Base-by-base conservation (phyloP, 64 coral and sea anemone genomes). In the Dendronephthya gigantea region DNA sequence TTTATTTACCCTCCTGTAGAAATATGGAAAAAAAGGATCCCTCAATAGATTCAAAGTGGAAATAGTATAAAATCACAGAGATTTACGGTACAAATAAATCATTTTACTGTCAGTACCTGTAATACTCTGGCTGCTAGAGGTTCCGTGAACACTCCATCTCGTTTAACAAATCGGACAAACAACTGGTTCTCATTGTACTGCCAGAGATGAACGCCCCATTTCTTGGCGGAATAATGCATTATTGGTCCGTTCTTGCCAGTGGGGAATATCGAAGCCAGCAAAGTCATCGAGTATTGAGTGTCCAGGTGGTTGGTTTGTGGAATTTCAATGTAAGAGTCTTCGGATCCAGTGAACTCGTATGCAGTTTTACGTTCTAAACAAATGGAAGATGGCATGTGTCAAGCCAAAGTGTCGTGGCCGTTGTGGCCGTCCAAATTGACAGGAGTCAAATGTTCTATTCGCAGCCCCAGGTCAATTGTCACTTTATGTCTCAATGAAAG, bases 191-290 rank as follows among this genome's bases (percentile, higher is more conserved):
- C 88, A 48, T 97, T 92, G 76, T 91, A 97, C 89, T 97, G 94
- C 94, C 94, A 97, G 49, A 97, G 47, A 51, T 97, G 94, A 14
- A 97, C 91, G 12, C 94, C 94, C 91, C 91, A 93, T 0, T 92
- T 89, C 17, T 97, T 84, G 34, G 91, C 89, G 82, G 88, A 91
- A 55, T 97, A 97, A 84, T 97, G 93, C 22, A 97, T 89, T 48
- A 97, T 97, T 16, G 94, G 94, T 7, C 94, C 94, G 0, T 92
- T 91, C 34, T 75, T 93, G 4, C 94, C 91, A 12, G 89, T 97
- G 13, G 94, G 94, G 82, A 91, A 93, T 3, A 97, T 81, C 48
- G 93, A 93, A 2, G 94, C 94, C 17, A 97, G 87, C 31, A 97
- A 86, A 29, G 94, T 97, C 87, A 93, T 91, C 34, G 94, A 92